These are phyloP conservation scores for Cephus sareptanus DNA, from an alignment of 2,888 invertebrate species.

Conservation along the genomic window DNA sequence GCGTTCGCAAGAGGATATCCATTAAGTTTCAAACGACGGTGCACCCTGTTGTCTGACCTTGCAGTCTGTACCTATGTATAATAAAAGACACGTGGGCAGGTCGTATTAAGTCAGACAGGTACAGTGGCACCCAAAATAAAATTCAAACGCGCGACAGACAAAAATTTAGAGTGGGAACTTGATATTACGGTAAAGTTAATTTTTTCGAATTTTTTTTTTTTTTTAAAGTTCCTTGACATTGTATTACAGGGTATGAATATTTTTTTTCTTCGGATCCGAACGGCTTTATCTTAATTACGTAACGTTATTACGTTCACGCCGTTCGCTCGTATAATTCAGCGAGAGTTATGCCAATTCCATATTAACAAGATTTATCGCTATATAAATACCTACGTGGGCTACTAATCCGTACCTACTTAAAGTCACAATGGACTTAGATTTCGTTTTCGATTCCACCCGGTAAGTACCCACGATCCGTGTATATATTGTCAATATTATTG, in stretches of 20 bases:
- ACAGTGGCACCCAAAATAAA: not conserved
- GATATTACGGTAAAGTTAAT: too few species aligned
- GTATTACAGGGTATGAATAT: not conserved
- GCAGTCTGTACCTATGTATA: not conserved
- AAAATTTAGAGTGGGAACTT: not conserved
- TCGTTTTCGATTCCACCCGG: not conserved
- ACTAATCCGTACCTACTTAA: not conserved
- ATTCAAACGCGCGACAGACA: not conserved
- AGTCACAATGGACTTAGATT: not conserved
- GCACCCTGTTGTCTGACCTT: not conserved
- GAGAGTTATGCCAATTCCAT: not conserved
- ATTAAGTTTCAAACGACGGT: not conserved
- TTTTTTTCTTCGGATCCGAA: not conserved
- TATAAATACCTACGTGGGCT: not conserved
- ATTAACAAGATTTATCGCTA: not conserved
- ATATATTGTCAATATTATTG: not conserved
- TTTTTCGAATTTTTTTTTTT: not conserved
- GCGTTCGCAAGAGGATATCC: not conserved
- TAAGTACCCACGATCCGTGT: not conserved
- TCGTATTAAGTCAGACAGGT: not conserved
- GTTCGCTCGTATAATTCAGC: not conserved
- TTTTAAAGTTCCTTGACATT: not conserved
- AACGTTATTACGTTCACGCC: not conserved
- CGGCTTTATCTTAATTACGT: not conserved
- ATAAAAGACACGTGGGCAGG: not conserved